phyloP scores from a whole-genome alignment of 2,888 invertebrate genomes.

The Mythimna vitellina region DNA sequence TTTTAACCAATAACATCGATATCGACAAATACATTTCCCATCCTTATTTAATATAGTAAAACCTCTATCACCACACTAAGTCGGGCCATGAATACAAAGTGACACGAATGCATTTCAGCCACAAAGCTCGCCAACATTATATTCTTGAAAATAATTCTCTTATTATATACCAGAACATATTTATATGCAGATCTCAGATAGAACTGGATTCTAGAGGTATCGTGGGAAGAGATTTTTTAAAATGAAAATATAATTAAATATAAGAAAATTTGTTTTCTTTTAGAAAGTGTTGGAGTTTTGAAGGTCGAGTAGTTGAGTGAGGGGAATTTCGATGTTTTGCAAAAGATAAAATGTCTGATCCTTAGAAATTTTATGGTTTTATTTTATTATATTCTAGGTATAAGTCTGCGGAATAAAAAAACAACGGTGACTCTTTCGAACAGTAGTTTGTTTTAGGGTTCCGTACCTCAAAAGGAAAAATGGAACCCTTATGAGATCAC shows the following conservation, averaged over 20 bases:
- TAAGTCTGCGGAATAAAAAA: too few species aligned
- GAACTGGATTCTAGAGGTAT: conserved; percentile 19
- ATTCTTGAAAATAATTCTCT: conserved; percentile 55
- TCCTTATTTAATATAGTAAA: conserved; percentile 67
- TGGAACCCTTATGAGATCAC: too few species aligned
- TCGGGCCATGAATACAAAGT: conserved; percentile 72
- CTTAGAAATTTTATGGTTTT: too few species aligned
- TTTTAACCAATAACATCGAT: conserved; percentile 32
- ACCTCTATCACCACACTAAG: conserved; percentile 60
- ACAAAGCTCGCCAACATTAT: conserved; percentile 50
- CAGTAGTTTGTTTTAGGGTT: too few species aligned
- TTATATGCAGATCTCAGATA: conserved; percentile 50
- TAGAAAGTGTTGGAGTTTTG: not conserved
- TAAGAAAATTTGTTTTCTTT: not conserved
- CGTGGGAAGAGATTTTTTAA: conserved; percentile 21
- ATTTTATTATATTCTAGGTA: too few species aligned
- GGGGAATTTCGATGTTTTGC: too few species aligned
- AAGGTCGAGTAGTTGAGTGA: not conserved
- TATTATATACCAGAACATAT: conserved; percentile 51
- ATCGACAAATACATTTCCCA: conserved; percentile 33
- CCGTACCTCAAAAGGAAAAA: too few species aligned
- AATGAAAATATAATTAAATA: conserved; percentile 18
- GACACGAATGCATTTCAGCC: conserved; percentile 58
- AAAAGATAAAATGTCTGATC: too few species aligned
- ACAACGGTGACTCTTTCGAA: too few species aligned